These are phyloP conservation scores for Proctacanthus coquilletti DNA, from an alignment of 1,140 invertebrate genomes.

Conservation along the genomic window DNA sequence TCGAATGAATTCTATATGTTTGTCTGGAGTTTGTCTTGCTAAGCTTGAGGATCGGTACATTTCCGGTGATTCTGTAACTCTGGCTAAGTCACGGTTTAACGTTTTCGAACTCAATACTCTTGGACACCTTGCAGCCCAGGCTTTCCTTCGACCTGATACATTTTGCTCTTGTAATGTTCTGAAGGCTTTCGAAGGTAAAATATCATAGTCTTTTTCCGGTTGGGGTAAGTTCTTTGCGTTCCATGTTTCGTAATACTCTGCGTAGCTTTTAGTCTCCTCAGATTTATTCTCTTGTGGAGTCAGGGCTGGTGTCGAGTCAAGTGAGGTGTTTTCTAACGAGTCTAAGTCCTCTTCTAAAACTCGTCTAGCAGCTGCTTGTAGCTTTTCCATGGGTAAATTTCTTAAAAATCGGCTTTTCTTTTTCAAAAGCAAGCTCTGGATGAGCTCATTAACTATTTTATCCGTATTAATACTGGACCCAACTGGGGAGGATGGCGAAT, in stretches of 20 bases:
- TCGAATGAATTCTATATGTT: too few species aligned
- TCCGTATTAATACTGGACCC: slow-evolving; percentile 28
- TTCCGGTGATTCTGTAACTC: slow-evolving; percentile 26
- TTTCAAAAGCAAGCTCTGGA: slow-evolving; percentile 36
- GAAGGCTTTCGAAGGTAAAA: slow-evolving; percentile 37
- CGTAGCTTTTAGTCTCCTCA: slow-evolving; percentile 32
- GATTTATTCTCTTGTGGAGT: slow-evolving; percentile 25
- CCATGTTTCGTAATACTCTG: slow-evolving; percentile 45
- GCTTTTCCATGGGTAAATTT: slow-evolving; percentile 36
- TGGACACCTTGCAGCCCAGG: slow-evolving; percentile 33
- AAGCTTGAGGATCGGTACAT: slow-evolving; percentile 8
- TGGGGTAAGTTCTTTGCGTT: slow-evolving; percentile 16
- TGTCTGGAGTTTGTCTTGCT: too few species aligned
- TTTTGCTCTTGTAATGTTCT: slow-evolving; percentile 30
- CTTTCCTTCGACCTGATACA: slow-evolving; percentile 23
- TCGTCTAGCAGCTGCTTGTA: slow-evolving; percentile 37
- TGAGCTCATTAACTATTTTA: slow-evolving; percentile 37
- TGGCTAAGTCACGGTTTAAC: slow-evolving; percentile 31
- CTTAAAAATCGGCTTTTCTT: slow-evolving; percentile 35
- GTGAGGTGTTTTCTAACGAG: slow-evolving; percentile 25
- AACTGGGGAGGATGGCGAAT: slow-evolving; percentile 35
- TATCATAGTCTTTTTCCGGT: slow-evolving; percentile 27
- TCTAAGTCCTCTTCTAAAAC: slow-evolving; percentile 35
- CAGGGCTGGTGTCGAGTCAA: slow-evolving; percentile 28
- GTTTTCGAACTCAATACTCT: slow-evolving; percentile 39